Evolutionary conservation across 2,113 vertebrate genomes (phyloP).

Genomic region (human): DNA sequence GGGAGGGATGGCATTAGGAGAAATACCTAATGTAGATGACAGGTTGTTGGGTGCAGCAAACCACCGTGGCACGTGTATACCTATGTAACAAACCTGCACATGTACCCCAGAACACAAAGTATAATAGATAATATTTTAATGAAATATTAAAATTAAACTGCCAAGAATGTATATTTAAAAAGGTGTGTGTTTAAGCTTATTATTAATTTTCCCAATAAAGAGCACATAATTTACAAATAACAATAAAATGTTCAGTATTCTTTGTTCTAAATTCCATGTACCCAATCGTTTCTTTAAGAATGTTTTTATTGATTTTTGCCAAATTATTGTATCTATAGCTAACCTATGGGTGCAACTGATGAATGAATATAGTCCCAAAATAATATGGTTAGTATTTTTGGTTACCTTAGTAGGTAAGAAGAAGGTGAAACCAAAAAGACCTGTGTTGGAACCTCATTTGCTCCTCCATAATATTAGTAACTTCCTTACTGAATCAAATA

Average conservation of each 20-base stretch:
- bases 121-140: no score
- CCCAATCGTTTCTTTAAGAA: background rate
- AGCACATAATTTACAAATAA: background rate
- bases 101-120: no score
- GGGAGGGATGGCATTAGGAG: no score
- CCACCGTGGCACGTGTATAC: no score
- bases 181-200: background rate
- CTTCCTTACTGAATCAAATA: background rate
- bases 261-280: background rate
- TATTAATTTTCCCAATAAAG: background rate
- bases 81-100: no score
- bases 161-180: background rate
- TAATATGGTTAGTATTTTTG: background rate
- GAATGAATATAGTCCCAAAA: background rate
- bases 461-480: background rate
- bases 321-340: background rate
- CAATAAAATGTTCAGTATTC: background rate
- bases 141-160: no score
- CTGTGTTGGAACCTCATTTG: background rate
- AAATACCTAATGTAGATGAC: no score
- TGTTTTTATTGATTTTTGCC: background rate
- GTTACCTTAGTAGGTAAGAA: background rate
- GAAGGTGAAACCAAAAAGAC: background rate
- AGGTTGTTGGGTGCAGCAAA: no score
- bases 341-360: background rate